Evolutionary conservation across 2,888 invertebrate species (phyloP).

Genomic region (Perizoma flavofasciatum): DNA sequence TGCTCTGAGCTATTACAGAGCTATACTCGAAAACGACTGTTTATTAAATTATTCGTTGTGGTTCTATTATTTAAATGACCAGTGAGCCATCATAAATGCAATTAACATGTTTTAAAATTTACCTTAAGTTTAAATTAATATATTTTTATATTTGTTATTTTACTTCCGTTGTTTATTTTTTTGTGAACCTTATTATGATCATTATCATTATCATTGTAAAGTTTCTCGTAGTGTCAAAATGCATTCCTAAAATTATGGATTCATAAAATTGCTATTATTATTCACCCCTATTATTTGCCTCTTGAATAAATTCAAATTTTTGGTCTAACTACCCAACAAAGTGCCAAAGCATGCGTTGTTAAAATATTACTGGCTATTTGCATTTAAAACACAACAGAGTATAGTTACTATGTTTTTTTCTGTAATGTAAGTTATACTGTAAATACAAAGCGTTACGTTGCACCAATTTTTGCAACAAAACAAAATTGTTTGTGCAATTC

Average conservation of each 20-base stretch:
- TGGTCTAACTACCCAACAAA: not conserved
- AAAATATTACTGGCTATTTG: not conserved
- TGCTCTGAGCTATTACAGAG: constrained; percentile 37
- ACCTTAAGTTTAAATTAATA: too few species aligned
- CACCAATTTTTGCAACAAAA: too few species aligned
- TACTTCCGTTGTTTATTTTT: too few species aligned
- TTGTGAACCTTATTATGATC: too few species aligned
- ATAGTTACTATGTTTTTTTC: not conserved
- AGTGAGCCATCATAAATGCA: too few species aligned
- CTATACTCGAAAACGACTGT: constrained; percentile 3
- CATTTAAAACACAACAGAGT: not conserved
- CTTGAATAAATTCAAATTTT: constrained; percentile 5
- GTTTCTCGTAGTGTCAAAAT: not conserved
- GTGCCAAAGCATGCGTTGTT: not conserved
- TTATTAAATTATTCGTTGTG: not conserved
- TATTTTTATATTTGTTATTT: too few species aligned
- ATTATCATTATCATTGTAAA: too few species aligned
- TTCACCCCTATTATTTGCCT: constrained; percentile 3
- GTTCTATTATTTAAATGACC: not conserved
- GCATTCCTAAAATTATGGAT: not conserved
- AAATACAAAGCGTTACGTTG: too few species aligned
- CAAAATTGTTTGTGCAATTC: too few species aligned
- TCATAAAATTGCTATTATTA: constrained; percentile 1
- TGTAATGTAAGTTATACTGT: not conserved
- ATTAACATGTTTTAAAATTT: too few species aligned